Evolutionary conservation across 2,797 vertebrate species (phyloP).

Genomic region (Todus mexicanus): DNA sequence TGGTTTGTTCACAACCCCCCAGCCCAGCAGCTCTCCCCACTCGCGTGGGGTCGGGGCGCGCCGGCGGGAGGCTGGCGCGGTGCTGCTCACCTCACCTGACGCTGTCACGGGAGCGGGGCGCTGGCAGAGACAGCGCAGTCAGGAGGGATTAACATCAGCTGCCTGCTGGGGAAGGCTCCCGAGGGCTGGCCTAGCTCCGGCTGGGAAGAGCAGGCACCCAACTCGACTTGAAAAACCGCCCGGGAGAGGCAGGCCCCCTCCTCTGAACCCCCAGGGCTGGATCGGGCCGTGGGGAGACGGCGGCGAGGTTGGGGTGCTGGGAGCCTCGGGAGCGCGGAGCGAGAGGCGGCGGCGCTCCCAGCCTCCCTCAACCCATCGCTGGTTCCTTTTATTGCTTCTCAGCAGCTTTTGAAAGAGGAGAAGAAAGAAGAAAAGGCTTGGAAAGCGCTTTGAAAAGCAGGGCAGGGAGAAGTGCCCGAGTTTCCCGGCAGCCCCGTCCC

Average conservation of each 20-base stretch:
- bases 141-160: constrained; percentile 13
- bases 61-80: accelerated
- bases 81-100: neutral
- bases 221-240: constrained; percentile 5
- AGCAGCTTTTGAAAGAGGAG: constrained; percentile 17
- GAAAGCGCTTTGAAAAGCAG: constrained; percentile 1
- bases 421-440: neutral
- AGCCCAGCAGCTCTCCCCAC: neutral
- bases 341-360: neutral
- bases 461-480: neutral
- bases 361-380: neutral
- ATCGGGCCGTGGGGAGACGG: neutral
- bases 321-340: accelerated
- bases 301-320: neutral
- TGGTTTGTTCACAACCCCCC: neutral
- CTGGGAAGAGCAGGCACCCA: neutral
- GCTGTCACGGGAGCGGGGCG: neutral
- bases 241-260: neutral
- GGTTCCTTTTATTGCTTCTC: neutral
- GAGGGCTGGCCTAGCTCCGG: neutral
- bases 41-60: accelerated
- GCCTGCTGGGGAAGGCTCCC: neutral
- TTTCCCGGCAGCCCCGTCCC: neutral
- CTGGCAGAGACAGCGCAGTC: constrained; percentile 16
- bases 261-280: neutral